phyloP scores from a whole-genome alignment of 2,113 vertebrate genomes.

The Phrynocephalus versicolor region DNA sequence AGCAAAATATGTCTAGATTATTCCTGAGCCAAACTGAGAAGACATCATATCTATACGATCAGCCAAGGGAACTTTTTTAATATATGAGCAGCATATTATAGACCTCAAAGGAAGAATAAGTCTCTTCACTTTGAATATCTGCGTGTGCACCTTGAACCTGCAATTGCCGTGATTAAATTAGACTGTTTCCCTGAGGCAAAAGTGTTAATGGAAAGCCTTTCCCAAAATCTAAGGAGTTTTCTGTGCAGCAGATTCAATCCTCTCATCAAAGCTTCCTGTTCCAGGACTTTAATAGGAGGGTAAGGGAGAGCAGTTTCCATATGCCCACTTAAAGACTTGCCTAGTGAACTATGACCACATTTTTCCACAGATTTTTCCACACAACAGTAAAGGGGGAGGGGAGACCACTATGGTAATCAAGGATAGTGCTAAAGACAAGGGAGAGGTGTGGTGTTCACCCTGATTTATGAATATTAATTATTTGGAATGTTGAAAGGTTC shows the following conservation, averaged over 20 bases:
- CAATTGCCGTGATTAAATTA: not conserved
- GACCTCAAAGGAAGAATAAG: not conserved
- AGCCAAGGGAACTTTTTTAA: not conserved
- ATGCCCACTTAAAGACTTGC: not conserved
- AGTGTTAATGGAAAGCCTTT: not conserved
- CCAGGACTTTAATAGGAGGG: not conserved
- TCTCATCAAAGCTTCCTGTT: not conserved
- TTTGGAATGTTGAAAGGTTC: too few species aligned
- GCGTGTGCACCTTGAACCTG: not conserved
- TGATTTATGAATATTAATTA: too few species aligned
- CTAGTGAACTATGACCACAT: not conserved
- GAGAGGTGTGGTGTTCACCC: too few species aligned
- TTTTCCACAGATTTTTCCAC: too few species aligned
- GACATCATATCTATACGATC: not conserved
- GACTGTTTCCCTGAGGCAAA: not conserved
- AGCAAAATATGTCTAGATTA: not conserved
- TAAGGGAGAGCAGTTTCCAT: too few species aligned
- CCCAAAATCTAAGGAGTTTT: not conserved
- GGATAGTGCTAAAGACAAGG: not conserved
- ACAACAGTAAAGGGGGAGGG: too few species aligned
- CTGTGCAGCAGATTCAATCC: not conserved
- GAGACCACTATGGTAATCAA: not conserved
- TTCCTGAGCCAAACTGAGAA: not conserved
- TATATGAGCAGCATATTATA: not conserved
- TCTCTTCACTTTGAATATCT: not conserved